These are phyloP conservation scores for Saxicola maurus DNA, from an alignment of 2,797 vertebrate genomes.

Conservation along the genomic window DNA sequence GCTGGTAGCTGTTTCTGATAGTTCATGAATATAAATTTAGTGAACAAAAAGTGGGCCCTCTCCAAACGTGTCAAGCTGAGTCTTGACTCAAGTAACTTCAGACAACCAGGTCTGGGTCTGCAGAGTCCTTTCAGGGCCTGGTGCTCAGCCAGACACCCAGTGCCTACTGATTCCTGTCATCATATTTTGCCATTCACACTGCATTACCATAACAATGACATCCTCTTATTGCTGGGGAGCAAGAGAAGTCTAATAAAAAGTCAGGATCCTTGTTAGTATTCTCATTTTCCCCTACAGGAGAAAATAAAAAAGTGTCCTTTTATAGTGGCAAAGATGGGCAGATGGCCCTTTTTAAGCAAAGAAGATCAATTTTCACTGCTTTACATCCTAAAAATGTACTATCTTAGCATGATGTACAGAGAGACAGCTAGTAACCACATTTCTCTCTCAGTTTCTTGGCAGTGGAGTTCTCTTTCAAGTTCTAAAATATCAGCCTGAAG, in stretches of 20 bases:
- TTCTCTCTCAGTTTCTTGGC: not conserved
- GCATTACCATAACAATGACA: not conserved
- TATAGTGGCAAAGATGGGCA: not conserved
- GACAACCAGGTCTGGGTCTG: not conserved
- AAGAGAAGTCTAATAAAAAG: not conserved
- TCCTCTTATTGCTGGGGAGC: not conserved
- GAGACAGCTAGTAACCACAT: not conserved
- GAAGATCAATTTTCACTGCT: constrained; percentile 10
- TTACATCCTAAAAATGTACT: not conserved
- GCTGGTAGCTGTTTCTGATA: not conserved
- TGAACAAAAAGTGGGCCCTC: not conserved
- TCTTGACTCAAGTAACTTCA: not conserved
- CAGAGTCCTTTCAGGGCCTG: not conserved
- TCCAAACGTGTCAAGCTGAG: not conserved
- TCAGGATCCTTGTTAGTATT: not conserved
- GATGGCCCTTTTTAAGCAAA: not conserved
- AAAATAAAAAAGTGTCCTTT: not conserved
- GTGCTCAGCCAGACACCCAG: not conserved
- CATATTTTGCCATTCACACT: not conserved
- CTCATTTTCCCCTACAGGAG: not conserved
- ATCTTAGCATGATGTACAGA: not conserved
- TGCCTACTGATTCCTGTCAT: not conserved
- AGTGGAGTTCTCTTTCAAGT: not conserved
- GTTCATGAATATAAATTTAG: not conserved
- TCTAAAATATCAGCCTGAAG: not conserved